Evolutionary conservation across 1,140 invertebrate species (phyloP).

Genomic region (Drosophila hydei): DNA sequence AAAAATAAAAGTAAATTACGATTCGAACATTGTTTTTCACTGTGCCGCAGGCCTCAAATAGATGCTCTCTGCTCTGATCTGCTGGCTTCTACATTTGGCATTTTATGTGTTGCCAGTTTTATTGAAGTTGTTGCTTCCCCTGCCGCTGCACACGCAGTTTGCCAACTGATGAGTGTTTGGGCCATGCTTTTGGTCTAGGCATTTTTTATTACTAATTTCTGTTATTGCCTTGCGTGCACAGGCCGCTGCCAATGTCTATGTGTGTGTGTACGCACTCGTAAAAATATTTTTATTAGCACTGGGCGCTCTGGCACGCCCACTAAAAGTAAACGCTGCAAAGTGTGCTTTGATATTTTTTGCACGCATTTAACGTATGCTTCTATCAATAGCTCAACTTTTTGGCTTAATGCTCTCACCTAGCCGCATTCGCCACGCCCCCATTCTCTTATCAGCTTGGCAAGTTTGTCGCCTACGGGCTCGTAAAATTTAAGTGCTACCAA

Average conservation of each 20-base stretch:
- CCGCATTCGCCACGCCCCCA: neutral
- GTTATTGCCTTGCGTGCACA: constrained; percentile 71
- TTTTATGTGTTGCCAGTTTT: constrained; percentile 41
- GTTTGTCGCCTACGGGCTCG: constrained; percentile 51
- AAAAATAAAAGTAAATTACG: constrained; percentile 5
- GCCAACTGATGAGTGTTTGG: constrained; percentile 9
- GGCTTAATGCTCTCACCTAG: neutral
- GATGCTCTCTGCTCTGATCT: constrained; percentile 28
- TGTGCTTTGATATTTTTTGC: constrained; percentile 37
- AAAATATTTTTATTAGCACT: constrained; percentile 77
- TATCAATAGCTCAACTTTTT: constrained; percentile 30
- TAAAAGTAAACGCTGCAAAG: constrained; percentile 37
- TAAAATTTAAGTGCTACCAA: constrained; percentile 62
- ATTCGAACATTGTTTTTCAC: constrained; percentile 57
- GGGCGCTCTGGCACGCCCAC: neutral
- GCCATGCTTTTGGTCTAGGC: constrained; percentile 8
- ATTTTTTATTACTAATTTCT: constrained; percentile 78
- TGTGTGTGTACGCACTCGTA: constrained; percentile 63
- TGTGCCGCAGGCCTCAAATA: constrained; percentile 32
- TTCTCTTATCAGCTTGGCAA: constrained; percentile 13
- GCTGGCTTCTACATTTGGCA: constrained; percentile 21
- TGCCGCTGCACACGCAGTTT: constrained; percentile 21
- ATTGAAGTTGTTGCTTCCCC: constrained; percentile 15
- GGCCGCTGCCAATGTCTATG: constrained; percentile 22
- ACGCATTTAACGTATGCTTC: constrained; percentile 21